These are phyloP conservation scores for Pediacus dermestoides DNA, from an alignment of 2,888 invertebrate species.

Conservation along the genomic window DNA sequence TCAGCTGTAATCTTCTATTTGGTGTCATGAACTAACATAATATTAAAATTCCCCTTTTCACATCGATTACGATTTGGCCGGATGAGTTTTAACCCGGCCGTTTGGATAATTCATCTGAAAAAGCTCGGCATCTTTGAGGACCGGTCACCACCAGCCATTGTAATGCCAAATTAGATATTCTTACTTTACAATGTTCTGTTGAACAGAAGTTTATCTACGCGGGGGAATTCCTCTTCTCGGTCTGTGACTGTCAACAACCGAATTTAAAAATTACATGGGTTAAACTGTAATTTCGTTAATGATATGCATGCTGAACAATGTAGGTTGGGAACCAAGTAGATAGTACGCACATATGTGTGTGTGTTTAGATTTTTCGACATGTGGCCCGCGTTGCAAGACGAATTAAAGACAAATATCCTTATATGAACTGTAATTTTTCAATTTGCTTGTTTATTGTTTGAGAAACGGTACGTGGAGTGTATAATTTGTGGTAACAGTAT, in stretches of 20 bases:
- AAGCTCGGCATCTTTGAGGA: constrained; percentile 33
- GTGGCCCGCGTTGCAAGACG: constrained; percentile 28
- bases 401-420: constrained; percentile 21
- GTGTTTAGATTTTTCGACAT: constrained; percentile 36
- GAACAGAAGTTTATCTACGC: too few species aligned
- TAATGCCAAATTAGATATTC: constrained; percentile 27
- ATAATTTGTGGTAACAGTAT: too few species aligned
- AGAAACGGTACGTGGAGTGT: constrained; percentile 16
- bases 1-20: too few species aligned
- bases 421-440: constrained; percentile 30
- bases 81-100: constrained; percentile 31
- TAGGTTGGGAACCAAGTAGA: constrained; percentile 35
- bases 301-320: constrained; percentile 40
- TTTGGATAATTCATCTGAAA: constrained; percentile 29
- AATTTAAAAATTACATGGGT: constrained; percentile 39
- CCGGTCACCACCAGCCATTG: constrained; percentile 26
- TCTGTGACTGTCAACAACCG: constrained; percentile 44
- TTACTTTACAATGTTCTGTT: too few species aligned
- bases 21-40: too few species aligned
- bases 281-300: constrained; percentile 40
- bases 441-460: constrained; percentile 25
- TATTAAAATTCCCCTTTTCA: constrained; percentile 44
- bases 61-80: constrained; percentile 41
- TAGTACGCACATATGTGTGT: constrained; percentile 29
- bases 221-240: too few species aligned